phyloP scores from a whole-genome alignment of 2,113 vertebrate species.

The Oreocharis arfaki region DNA sequence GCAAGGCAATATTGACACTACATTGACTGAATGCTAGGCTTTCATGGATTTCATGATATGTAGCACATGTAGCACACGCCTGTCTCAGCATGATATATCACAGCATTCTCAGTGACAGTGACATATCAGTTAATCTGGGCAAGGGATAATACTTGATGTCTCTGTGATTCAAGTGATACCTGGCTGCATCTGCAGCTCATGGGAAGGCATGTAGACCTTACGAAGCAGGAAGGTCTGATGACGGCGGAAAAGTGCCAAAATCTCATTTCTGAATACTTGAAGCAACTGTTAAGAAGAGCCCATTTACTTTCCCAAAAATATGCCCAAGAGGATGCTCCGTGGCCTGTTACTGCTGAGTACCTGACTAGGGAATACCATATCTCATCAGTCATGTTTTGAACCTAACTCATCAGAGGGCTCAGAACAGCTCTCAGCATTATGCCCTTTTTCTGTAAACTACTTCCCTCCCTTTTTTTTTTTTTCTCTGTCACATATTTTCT shows the following conservation, averaged over 20 bases:
- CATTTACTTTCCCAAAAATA: neutral
- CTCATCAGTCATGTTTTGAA: neutral
- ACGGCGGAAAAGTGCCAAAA: neutral
- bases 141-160: neutral
- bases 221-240: neutral
- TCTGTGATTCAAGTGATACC: neutral
- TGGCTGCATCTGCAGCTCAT: neutral
- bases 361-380: neutral
- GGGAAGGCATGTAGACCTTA: neutral
- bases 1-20: neutral
- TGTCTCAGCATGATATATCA: neutral
- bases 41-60: neutral
- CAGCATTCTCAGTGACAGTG: neutral
- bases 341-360: neutral
- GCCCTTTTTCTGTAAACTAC: neutral
- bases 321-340: neutral
- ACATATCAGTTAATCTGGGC: neutral
- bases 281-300: neutral
- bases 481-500: neutral
- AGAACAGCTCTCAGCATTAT: neutral
- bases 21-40: neutral
- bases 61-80: neutral
- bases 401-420: neutral
- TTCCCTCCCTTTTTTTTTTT: neutral
- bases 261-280: neutral